These are phyloP conservation scores for Anoplopoma fimbria DNA, from an alignment of 2,113 vertebrate genomes.

Conservation along the genomic window DNA sequence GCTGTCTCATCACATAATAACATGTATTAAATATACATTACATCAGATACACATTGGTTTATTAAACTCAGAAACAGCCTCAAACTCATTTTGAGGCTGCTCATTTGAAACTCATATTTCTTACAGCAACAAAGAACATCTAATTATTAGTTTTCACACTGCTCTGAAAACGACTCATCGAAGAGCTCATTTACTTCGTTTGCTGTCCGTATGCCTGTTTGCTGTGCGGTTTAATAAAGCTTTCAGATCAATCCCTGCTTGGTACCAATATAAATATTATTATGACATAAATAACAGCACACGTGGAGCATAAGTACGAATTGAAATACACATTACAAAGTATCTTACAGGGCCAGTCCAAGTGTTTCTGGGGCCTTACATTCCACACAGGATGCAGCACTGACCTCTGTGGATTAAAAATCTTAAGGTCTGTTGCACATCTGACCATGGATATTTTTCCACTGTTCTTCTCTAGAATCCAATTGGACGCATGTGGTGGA, in stretches of 20 bases:
- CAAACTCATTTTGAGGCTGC: not conserved
- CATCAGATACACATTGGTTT: conserved; percentile 4
- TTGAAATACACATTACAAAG: not conserved
- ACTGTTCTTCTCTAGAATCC: not conserved
- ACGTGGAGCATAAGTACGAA: not conserved
- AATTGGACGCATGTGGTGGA: too few relatives aligned
- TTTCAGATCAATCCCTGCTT: not conserved
- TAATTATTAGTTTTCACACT: conserved; percentile 2
- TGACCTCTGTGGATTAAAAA: not conserved
- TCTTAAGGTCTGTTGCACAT: not conserved
- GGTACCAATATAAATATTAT: not conserved
- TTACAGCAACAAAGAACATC: not conserved
- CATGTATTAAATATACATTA: conserved; percentile 6
- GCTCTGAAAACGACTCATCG: not conserved
- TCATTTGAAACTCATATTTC: not conserved
- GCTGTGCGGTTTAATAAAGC: not conserved
- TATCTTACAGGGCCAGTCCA: not conserved
- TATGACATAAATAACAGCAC: not conserved
- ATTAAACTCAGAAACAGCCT: not conserved
- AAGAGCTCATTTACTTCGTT: too few relatives aligned
- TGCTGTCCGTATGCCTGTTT: too few relatives aligned
- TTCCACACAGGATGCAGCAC: not conserved
- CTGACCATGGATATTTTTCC: not conserved
- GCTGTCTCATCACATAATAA: not conserved
- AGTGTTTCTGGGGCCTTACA: not conserved